These are phyloP conservation scores for Pomacea maculata DNA, from an alignment of 1,140 invertebrate genomes.

Conservation along the genomic window DNA sequence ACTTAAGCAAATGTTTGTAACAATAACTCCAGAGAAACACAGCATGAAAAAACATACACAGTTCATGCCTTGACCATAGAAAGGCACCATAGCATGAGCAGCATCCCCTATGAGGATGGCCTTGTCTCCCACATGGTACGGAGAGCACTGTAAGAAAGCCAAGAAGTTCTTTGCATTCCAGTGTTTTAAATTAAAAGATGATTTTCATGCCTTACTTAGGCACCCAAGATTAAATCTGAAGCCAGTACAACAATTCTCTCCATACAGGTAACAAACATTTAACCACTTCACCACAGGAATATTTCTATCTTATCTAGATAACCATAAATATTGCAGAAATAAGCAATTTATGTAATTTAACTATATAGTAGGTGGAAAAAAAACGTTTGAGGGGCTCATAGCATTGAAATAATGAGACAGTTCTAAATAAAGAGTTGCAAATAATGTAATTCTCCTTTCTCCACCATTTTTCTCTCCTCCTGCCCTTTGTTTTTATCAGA, in stretches of 20 bases:
- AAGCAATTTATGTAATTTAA: not conserved
- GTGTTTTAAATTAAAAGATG: not conserved
- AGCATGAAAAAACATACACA: constrained; percentile 66
- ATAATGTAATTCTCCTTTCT: no score
- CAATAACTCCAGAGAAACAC: no score
- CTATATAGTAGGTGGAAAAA: not conserved
- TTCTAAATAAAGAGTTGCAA: no score
- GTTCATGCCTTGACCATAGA: constrained; percentile 99
- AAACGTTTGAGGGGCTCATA: no score
- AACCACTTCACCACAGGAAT: not conserved
- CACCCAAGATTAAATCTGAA: constrained; percentile 16
- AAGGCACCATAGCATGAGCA: constrained; percentile 98
- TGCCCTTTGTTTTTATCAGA: no score
- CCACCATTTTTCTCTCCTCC: no score
- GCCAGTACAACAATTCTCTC: not conserved
- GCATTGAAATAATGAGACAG: no score
- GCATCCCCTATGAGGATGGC: constrained; percentile 92
- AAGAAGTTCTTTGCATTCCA: constrained; percentile 37
- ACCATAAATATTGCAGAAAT: not conserved
- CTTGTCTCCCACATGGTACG: constrained; percentile 81
- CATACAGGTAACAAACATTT: constrained; percentile 17
- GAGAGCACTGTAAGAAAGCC: constrained; percentile 76
- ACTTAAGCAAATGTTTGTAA: no score
- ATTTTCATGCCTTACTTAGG: not conserved
- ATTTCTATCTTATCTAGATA: no score